Evolutionary conservation across 2,113 vertebrate genomes (phyloP).

Genomic region (Holacanthus passer): DNA sequence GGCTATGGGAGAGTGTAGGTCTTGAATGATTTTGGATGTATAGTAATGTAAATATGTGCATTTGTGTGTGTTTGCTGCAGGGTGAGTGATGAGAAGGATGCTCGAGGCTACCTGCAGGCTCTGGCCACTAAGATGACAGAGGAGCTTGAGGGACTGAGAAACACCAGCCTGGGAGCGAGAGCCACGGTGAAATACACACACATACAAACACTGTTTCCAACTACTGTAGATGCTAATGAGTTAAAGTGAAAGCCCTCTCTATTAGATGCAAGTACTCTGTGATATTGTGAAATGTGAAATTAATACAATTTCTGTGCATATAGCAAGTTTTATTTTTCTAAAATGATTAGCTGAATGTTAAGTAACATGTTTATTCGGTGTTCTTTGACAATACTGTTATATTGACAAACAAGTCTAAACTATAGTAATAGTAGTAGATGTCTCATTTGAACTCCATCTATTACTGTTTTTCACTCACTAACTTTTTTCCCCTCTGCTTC

Average conservation of each 20-base stretch:
- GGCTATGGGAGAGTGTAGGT: neutral
- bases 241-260: neutral
- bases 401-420: neutral
- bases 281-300: neutral
- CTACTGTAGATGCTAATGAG: neutral
- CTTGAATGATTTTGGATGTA: accelerated
- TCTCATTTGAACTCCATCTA: neutral
- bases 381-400: neutral
- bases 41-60: neutral
- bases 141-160: constrained; percentile 95
- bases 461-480: neutral
- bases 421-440: neutral
- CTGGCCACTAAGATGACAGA: constrained; percentile 99
- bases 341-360: neutral
- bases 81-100: constrained; percentile 99
- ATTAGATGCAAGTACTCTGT: neutral
- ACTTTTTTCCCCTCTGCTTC: neutral
- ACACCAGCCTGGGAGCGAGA: constrained; percentile 94
- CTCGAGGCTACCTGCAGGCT: constrained; percentile 96
- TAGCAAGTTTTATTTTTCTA: neutral
- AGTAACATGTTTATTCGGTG: neutral
- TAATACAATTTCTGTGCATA: no score
- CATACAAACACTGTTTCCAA: neutral
- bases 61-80: constrained; percentile 74
- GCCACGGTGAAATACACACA: constrained; percentile 87